These are phyloP conservation scores for Dorcus hopei DNA, from an alignment of 2,888 invertebrate species.

Conservation along the genomic window DNA sequence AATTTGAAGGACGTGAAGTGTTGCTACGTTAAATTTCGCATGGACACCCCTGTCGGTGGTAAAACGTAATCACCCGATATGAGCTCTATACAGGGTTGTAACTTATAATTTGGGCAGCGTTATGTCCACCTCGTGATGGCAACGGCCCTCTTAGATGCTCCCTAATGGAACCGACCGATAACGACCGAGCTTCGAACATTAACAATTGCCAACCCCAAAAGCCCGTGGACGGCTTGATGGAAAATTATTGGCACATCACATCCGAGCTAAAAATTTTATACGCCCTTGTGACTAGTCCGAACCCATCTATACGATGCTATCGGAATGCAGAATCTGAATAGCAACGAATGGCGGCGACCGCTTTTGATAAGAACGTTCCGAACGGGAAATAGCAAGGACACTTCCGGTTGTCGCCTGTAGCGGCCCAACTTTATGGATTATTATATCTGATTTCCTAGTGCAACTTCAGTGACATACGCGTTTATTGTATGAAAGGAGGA, in stretches of 20 bases:
- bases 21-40: too few relatives aligned
- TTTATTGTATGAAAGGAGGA: too few relatives aligned
- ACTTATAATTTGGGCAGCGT: slow-evolving; percentile 44
- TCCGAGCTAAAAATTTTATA: slow-evolving; percentile 18
- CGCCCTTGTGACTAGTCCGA: too few relatives aligned
- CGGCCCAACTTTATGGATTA: slow-evolving; percentile 34
- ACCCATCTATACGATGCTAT: slow-evolving; percentile 17
- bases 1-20: too few relatives aligned
- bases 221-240: slow-evolving; percentile 14
- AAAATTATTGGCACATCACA: slow-evolving; percentile 7
- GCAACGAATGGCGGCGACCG: slow-evolving; percentile 18
- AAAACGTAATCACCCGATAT: slow-evolving; percentile 38
- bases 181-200: slow-evolving; percentile 23
- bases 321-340: slow-evolving; percentile 29
- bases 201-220: slow-evolving; percentile 23
- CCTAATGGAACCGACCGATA: slow-evolving; percentile 21
- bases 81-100: slow-evolving; percentile 38
- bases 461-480: too few relatives aligned
- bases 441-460: slow-evolving; percentile 29
- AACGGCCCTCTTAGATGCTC: slow-evolving; percentile 12
- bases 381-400: slow-evolving; percentile 36
- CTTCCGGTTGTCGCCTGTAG: slow-evolving; percentile 37
- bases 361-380: slow-evolving; percentile 29
- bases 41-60: slow-evolving; percentile 16
- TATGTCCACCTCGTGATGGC: slow-evolving; percentile 34